A percentile compares a stretch with the other conserved stretches of the same genome.
Conservation (phyloP, 2,888 invertebrate genomes). For the Lissonota sp. region DNA sequence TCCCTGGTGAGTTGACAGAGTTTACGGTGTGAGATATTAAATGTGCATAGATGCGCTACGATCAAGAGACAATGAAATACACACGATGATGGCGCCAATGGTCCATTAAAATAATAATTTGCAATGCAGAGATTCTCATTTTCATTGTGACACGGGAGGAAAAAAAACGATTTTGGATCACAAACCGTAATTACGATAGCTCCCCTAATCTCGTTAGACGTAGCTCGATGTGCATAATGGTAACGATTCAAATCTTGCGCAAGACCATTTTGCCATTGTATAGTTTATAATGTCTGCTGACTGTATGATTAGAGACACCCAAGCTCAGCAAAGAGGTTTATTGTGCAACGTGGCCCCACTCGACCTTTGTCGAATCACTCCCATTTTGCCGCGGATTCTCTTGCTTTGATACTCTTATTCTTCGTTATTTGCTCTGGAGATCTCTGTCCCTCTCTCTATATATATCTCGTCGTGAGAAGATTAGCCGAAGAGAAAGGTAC, state of each 20-base stretch:
- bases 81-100: neutral
- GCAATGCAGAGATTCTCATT: too few relatives aligned
- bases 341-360: slow-evolving; percentile 68
- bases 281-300: slow-evolving; percentile 27
- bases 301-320: slow-evolving; percentile 60
- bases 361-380: slow-evolving; percentile 66
- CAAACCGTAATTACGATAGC: slow-evolving; percentile 18
- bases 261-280: slow-evolving; percentile 45
- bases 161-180: slow-evolving; percentile 10
- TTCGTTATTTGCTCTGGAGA: slow-evolving; percentile 34
- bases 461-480: slow-evolving; percentile 57
- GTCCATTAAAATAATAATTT: too few relatives aligned
- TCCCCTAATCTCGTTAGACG: slow-evolving; percentile 47
- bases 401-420: slow-evolving; percentile 55
- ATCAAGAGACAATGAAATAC: slow-evolving; percentile 30
- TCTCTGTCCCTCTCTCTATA: slow-evolving; percentile 23
- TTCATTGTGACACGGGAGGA: too few relatives aligned
- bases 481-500: slow-evolving; percentile 63
- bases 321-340: slow-evolving; percentile 53
- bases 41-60: neutral
- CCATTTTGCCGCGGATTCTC: slow-evolving; percentile 67
- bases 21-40: slow-evolving; percentile 2
- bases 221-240: slow-evolving; percentile 20
- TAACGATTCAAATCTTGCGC: slow-evolving; percentile 52
- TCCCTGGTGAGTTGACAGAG: slow-evolving; percentile 77